Percentiles rank a stretch among this genome's conserved stretches.
phyloP scores from a whole-genome alignment of 2,113 vertebrate genomes.

The Anseranas semipalmata region DNA sequence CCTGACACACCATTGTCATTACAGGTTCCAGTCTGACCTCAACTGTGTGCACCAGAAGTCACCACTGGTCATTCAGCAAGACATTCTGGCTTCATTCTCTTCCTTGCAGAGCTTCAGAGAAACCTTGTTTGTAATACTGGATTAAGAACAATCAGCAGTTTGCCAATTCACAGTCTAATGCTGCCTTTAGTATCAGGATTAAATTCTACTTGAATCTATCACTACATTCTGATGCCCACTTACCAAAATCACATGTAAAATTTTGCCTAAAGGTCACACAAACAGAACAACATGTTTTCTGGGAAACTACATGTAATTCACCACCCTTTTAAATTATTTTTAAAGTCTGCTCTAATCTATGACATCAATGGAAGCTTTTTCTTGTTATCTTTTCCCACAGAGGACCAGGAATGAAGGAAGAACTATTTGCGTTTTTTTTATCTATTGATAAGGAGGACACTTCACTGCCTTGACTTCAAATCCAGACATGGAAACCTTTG shows the following conservation, averaged over 20 bases:
- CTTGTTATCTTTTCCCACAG: neutral
- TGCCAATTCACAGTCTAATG: neutral
- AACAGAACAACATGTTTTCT: neutral
- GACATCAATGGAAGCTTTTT: neutral
- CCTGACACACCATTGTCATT: neutral
- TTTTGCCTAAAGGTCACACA: neutral
- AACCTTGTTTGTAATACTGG: neutral
- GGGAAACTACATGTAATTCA: neutral
- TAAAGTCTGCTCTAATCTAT: neutral
- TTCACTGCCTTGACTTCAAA: neutral
- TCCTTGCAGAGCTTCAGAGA: neutral
- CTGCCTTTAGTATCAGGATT: neutral
- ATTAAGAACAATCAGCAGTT: neutral
- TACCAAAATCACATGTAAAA: neutral
- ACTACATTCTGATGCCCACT: neutral
- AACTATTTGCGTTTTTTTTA: neutral
- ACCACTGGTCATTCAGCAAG: neutral
- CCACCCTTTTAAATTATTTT: neutral
- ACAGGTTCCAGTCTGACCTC: neutral
- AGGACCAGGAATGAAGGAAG: neutral
- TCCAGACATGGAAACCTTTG: neutral
- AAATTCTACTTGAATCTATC: neutral
- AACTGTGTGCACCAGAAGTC: accelerated
- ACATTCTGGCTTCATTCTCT: neutral
- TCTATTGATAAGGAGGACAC: neutral